Evolutionary conservation across 2,888 invertebrate species (phyloP), one percentile per base, ranked within the genome.

Genomic region (Colletes collaris): DNA sequence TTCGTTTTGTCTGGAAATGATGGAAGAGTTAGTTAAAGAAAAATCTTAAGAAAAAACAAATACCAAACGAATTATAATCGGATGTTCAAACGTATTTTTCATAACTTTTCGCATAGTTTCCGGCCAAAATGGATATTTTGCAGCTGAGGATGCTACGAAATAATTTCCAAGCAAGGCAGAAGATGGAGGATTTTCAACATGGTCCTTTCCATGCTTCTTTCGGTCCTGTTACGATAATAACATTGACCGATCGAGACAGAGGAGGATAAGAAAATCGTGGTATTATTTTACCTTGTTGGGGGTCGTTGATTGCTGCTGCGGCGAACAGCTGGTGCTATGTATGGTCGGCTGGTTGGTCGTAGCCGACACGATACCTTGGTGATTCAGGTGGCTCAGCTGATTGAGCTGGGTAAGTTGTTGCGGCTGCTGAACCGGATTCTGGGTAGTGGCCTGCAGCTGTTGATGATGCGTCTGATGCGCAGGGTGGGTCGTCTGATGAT

Each of bases 271-370:
- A 72, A 49, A 62, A 70, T 58, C 50, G 70, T 53, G 56, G 60
- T 69, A 64, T 71, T 84, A 52, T 76, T 84, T 87, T 91, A 92
- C 92, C 92, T 92, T 93, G 74, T 92, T 93, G 78, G 92, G 92
- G 88, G 92, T 92, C 19, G 92, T 92, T 75, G 91, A 91, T 87
- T 91, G 92, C 88, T 92, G 92, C 87, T 92, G 92, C 83, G 92
- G 92, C 75, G 92, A 92, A 90, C 92, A 92, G 89, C 91, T 92
- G 89, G 91, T 91, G 86, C 91, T 92, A 80, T 92, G 92, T 84
- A 90, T 89, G 67, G 90, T 88, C 69, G 91, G 91, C 82, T 92
- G 91, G 77, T 91, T 89, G 79, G 90, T 90, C 64, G 90, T 89
- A 59, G 86, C 89, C 63, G 89, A 88, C 60, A 90, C 90, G 87